Base-by-base conservation (phyloP, 2,888 invertebrate genomes). In the Myathropa florea region DNA sequence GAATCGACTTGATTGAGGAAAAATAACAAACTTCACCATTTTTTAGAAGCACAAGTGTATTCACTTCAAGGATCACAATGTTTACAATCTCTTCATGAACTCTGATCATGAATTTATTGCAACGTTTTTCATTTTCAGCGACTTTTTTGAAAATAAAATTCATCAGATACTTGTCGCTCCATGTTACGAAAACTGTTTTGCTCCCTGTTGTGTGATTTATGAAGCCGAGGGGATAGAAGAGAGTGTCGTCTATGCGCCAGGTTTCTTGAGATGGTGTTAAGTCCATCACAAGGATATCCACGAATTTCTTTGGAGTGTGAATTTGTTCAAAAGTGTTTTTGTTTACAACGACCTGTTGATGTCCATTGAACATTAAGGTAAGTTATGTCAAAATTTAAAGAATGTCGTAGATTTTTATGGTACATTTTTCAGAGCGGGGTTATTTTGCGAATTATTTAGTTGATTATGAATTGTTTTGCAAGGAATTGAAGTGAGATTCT, bases 81-180 rank as follows among this genome's bases (percentile, higher is more conserved):
- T 91, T 89, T 7, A 78, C 33, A n/a, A 89, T 86, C 61, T 89
- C 89, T n/a, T 88, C 89, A 0, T 83, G 36, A 1, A 88, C 24
- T 9, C 30, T 39, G 18, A 89, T 88, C 2, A 87, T 77, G 39
- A 87, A 88, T 59, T 84, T 88, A 61, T 89, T 88, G n/a, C 78
- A 88, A 9, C 85, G 76, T 6, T 88, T 83, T 6, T 89, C 85
- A 4, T 89, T 80, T 18, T 83, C 79, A 0, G 28, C 59, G 0
- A 89, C 88, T 60, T 89, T 90, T 84, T 92, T 92, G 18, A 92
- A 92, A 10, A 92, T 91, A 76, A 90, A 92, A 81, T 91, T 92
- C 0, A 92, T 84, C 24, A 92, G 80, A 76, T 91, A 91, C 33
- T 90, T 89, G 57, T 91, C 90, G 61, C 91, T 91, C 92, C 92